Conservation (phyloP, 2,888 invertebrate species). For the Aleiodes leptofemur region DNA sequence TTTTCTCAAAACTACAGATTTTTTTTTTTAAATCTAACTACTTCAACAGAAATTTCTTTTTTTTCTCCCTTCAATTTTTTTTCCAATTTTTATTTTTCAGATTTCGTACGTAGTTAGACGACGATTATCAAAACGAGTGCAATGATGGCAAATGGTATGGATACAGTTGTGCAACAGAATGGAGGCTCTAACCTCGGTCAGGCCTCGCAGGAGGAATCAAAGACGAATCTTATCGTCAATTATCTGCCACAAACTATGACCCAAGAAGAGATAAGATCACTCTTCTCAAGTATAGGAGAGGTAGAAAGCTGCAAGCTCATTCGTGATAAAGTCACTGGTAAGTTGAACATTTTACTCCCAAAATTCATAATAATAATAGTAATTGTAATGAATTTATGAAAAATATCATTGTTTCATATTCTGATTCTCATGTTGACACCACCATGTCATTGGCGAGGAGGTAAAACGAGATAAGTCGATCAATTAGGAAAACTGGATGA, state of each 20-base stretch:
- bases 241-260: slow-evolving; percentile 99
- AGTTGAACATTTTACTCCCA: slow-evolving; percentile 59
- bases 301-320: slow-evolving; percentile 99
- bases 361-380: too few species aligned
- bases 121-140: slow-evolving; percentile 64
- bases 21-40: too few species aligned
- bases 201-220: slow-evolving; percentile 86
- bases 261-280: slow-evolving; percentile 97
- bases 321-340: slow-evolving; percentile 97
- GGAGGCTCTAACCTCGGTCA: slow-evolving; percentile 84
- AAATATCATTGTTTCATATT: slow-evolving; percentile 24
- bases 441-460: too few species aligned
- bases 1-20: too few species aligned
- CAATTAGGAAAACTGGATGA: not conserved
- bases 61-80: not conserved
- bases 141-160: slow-evolving; percentile 91
- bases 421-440: slow-evolving; percentile 15
- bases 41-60: not conserved
- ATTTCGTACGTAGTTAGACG: slow-evolving; percentile 72
- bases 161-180: slow-evolving; percentile 89
- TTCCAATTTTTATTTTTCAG: slow-evolving; percentile 62
- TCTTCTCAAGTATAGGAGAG: slow-evolving; percentile 99
- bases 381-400: not conserved
- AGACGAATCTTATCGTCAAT: slow-evolving; percentile 99
- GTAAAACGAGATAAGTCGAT: too few species aligned